Evolutionary conservation across 2,888 invertebrate genomes (phyloP).

Genomic region (Ormyrus pomaceus): DNA sequence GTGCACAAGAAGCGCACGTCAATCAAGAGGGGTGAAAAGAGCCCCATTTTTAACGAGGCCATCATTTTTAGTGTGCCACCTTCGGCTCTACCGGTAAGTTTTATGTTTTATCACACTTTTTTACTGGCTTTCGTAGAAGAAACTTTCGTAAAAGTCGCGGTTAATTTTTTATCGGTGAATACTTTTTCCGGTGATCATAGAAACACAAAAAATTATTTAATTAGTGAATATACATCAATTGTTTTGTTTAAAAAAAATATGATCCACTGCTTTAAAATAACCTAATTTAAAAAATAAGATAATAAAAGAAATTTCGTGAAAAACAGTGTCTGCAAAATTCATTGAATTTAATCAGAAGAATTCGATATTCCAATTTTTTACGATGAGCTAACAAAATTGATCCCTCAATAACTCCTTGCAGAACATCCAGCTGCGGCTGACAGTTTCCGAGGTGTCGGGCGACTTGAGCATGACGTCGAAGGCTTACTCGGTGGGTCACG

Average conservation of each 20-base stretch:
- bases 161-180: too few species aligned
- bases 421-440: slow-evolving; percentile 86
- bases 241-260: too few species aligned
- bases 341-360: too few species aligned
- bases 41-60: slow-evolving; percentile 89
- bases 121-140: neutral
- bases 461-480: slow-evolving; percentile 76
- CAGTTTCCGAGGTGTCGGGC: slow-evolving; percentile 77
- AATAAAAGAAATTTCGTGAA: too few species aligned
- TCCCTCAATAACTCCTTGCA: slow-evolving; percentile 67
- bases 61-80: slow-evolving; percentile 90
- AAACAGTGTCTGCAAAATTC: too few species aligned
- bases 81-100: slow-evolving; percentile 80
- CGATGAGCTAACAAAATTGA: neutral
- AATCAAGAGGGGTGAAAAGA: slow-evolving; percentile 84
- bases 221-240: too few species aligned
- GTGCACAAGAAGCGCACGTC: slow-evolving; percentile 89
- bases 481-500: slow-evolving; percentile 85
- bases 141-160: neutral
- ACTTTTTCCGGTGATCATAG: too few species aligned
- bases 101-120: too few species aligned
- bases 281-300: too few species aligned
- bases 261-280: too few species aligned
- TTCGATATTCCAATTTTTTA: too few species aligned
- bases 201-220: too few species aligned